Conservation (phyloP, 2,797 vertebrate genomes). For the Girardinus metallicus region DNA sequence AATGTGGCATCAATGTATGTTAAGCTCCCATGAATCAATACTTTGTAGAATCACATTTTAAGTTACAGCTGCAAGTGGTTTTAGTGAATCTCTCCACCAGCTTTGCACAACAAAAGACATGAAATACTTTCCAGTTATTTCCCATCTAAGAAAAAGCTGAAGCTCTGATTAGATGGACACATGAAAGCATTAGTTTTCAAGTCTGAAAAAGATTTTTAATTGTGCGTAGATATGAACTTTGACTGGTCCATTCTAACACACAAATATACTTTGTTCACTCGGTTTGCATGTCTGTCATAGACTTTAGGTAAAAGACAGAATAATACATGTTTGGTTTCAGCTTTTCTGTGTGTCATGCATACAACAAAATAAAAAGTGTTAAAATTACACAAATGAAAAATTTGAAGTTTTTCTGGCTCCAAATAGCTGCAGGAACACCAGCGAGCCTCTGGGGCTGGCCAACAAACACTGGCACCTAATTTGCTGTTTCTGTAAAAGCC, state of each 20-base stretch:
- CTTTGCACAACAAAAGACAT: neutral
- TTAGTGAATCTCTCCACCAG: neutral
- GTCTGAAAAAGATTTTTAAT: neutral
- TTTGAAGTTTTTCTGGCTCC: slow-evolving; percentile 6
- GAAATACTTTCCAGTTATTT: neutral
- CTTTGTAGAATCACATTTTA: neutral
- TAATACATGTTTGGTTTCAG: neutral
- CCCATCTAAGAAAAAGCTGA: neutral
- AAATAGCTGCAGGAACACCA: neutral
- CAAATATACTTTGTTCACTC: neutral
- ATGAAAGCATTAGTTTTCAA: neutral
- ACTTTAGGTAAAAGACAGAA: neutral
- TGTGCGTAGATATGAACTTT: neutral
- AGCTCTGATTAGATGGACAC: neutral
- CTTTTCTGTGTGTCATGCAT: neutral
- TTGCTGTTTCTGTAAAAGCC: neutral
- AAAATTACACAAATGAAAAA: neutral
- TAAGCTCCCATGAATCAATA: neutral
- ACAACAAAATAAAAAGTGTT: neutral
- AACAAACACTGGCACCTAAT: neutral
- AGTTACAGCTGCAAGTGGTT: neutral
- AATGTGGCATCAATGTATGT: neutral
- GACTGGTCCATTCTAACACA: neutral
- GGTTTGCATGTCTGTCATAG: neutral
- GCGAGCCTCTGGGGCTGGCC: neutral